Percentiles rank a stretch among this genome's conserved stretches.
Evolutionary conservation across 2,888 invertebrate species (phyloP).

Genomic region (Stictocephala bisonia): DNA sequence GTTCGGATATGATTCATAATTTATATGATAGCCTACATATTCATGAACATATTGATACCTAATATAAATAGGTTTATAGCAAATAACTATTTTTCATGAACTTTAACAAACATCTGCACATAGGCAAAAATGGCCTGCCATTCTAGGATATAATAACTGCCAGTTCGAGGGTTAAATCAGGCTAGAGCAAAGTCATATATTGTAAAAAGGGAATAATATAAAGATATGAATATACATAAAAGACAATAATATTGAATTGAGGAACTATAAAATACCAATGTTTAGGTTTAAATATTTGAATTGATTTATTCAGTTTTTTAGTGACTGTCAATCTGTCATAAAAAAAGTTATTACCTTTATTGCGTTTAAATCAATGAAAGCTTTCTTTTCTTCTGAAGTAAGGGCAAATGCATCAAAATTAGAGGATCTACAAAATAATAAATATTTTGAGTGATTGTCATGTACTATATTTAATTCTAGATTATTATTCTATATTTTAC

Average conservation of each 20-base stretch:
- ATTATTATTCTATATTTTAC: background rate
- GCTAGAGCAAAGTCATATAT: too few relatives aligned
- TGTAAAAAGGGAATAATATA: too few relatives aligned
- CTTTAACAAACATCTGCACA: too few relatives aligned
- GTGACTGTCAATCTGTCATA: background rate
- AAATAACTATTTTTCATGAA: too few relatives aligned
- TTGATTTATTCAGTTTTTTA: background rate
- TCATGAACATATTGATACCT: too few relatives aligned
- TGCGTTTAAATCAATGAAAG: slow-evolving; percentile 17
- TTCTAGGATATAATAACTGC: too few relatives aligned
- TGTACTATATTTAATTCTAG: background rate
- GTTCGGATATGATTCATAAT: too few relatives aligned
- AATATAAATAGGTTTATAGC: too few relatives aligned
- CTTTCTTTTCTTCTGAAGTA: slow-evolving; percentile 14
- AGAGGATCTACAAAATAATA: slow-evolving; percentile 11
- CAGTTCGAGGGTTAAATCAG: too few relatives aligned
- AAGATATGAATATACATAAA: too few relatives aligned
- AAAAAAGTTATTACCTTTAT: background rate
- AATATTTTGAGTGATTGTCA: background rate
- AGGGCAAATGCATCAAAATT: slow-evolving; percentile 9
- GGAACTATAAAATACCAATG: background rate
- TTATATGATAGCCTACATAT: too few relatives aligned
- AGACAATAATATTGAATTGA: background rate
- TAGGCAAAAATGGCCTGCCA: too few relatives aligned
- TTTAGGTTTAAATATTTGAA: background rate